phyloP scores from a whole-genome alignment of 2,888 invertebrate species.

The Callyntrura guangdongensis region DNA sequence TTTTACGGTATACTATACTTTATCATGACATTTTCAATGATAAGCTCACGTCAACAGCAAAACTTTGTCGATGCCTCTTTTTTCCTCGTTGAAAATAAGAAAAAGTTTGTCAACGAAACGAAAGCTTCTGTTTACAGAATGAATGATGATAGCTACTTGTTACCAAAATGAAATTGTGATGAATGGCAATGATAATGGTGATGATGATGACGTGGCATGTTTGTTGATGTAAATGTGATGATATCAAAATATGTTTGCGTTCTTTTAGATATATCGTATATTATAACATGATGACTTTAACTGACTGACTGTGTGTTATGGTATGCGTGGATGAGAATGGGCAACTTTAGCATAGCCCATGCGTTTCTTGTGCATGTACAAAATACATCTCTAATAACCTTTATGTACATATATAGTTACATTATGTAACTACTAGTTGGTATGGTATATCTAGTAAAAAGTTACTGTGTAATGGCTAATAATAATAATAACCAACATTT shows the following conservation, averaged over 20 bases:
- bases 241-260: not conserved
- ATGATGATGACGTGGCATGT: conserved; percentile 8
- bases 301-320: not conserved
- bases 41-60: not conserved
- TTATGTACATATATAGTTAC: too few species aligned
- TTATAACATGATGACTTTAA: not conserved
- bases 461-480: not conserved
- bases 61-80: conserved; percentile 1
- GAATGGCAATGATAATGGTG: conserved; percentile 40
- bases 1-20: too few species aligned
- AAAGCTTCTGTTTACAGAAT: conserved; percentile 39
- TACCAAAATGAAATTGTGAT: conserved; percentile 28
- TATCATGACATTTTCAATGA: not conserved
- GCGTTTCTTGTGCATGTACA: not conserved
- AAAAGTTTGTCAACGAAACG: conserved; percentile 40
- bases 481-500: conserved; percentile 9
- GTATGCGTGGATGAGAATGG: conserved; percentile 32
- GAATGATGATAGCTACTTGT: conserved; percentile 55
- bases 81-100: too few species aligned
- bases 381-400: too few species aligned
- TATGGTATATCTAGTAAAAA: too few species aligned
- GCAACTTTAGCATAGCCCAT: not conserved
- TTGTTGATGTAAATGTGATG: conserved; percentile 28
- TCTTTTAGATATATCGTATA: not conserved
- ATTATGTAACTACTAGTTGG: too few species aligned